Base-by-base conservation (phyloP, 2,113 vertebrate species). In the Grallaria varia region DNA sequence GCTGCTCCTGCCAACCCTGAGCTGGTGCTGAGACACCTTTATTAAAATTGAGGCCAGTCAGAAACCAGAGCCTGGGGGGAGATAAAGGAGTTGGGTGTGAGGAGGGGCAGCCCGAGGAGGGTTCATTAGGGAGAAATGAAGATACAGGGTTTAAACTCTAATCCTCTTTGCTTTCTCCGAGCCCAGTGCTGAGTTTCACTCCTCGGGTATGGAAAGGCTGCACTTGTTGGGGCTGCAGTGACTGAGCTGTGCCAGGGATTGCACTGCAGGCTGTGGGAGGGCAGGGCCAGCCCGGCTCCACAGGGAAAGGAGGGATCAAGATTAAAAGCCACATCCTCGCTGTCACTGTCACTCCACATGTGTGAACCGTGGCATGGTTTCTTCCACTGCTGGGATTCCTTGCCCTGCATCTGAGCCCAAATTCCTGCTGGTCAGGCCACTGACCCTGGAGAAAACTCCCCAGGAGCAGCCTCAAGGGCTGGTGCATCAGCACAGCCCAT, bases 1-100 rank as follows among this genome's bases (percentile, higher is more conserved):
- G 47, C 35, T 9, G 35, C 50, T 74, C 45, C 35, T 35, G 2
- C 30, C 3, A 0, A 12, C 33, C 1, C 35, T 0, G 39, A 33
- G 42, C 5, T 73, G 7, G 16, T 52, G 69, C 59, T 58, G 44
- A 5, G 24, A 5, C 18, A 14, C 55, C 78, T 56, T 47, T 1
- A 18, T 13, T 24, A 37, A n/a, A 62, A 15, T 1, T 12, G 66
- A 62, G 75, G 45, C 74, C 10, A 0, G 19, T 44, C 47, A 22
- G 31, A 50, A 68, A 24, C 14, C 30, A 64, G 20, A 79, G 33
- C 72, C 18, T 12, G 47, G 40, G 62, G 67, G 17, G 21, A 28
- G 37, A 9, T 3, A 3, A 19, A 42, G 58, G 50, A 72, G 53
- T 58, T 55, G 63, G 15, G 13, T 89, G 39, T 20, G 44, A 56